Evolutionary conservation across 2,888 invertebrate genomes (phyloP), one percentile per base, ranked within the genome.

Genomic region (Pristionchus arcanus): DNA sequence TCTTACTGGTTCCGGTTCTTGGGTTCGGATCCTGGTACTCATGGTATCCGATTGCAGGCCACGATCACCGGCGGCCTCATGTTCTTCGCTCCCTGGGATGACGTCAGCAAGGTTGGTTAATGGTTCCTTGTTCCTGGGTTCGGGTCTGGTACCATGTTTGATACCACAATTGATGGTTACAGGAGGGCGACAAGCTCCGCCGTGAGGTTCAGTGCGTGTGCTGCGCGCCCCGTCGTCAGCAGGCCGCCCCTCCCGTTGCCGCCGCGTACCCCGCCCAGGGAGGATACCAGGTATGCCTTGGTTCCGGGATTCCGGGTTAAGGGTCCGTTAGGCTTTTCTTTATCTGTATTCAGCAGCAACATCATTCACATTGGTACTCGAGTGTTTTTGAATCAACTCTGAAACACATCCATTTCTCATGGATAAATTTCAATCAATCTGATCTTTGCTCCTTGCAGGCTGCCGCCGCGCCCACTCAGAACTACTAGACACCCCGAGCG

Each of bases 51-150:
- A 81, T 90, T 90, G 1, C 90, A 91, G 91, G 86, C 71, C 87
- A 74, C 85, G 84, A 91, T 92, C 90, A 91, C 90, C 90, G 93
- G 93, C 87, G 89, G 91, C 37, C 91, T 93, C 55, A 90, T 92
- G 89, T 91, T 91, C 90, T 92, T 93, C 91, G 92, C 92, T 85
- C 92, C 91, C 31, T 85, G 90, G 77, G 55, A 87, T 68, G 90
- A 91, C 83, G 15, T 34, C 15, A 59, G 89, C 49, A 85, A 89
- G 37, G 84, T 84, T 31, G 59, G 84, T 84, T 71, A 16, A 1
- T 19, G 71, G 25, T n/a, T 28, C 34, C 25, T 11, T 9, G 34
- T 81, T 49, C 42, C 21, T 81, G 34, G 71, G 31, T 49, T 55
- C 53, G 21, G 55, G 42, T 77, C 55, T 19, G 13, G 11, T 53